Base-by-base conservation (phyloP, 2,797 vertebrate species). In the Paedocypris micromegethes region DNA sequence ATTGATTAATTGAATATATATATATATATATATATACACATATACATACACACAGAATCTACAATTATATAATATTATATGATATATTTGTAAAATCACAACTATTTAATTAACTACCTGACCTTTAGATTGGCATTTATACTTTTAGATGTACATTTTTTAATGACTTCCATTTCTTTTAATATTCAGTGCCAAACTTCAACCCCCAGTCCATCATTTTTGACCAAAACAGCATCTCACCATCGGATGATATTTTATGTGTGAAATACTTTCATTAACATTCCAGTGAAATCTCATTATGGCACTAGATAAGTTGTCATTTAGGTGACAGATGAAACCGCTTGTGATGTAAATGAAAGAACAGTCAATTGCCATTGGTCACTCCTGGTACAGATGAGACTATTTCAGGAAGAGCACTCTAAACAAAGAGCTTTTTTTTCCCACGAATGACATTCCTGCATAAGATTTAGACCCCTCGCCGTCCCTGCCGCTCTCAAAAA, bases 171-270 rank as follows among this genome's bases (percentile, higher is more conserved):
- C 70, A 78, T 63, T 64, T 77, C 77, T 58, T 81, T 78, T 60
- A 86, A 86, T 79, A 61, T 82, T 86, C 81, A 85, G 66, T 77
- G 76, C 64, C 80, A 81, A 70, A 69, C 54, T 53, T 68, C 68
- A 73, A 76, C 66, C 9, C 48, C 76, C 62, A 65, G 75, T 66
- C 68, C 56, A 38, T 47, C 64, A 52, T 9, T 61, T 72, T 9
- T 58, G 60, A 63, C 58, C 68, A 45, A 9, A 40, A 39, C 8
- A 6, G 4, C 50, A 39, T 48, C 40, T 45, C 55, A 48, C 54
- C 5, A 54, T 38, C 51, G 38, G 46, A 56, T 55, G 48, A 61
- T 68, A 8, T 72, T 66, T 55, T 48, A 42, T 54, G 8, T 54
- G 56, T 72, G 46, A 66, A 44, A 57, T 37, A 51, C 47, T 23